Evolutionary conservation across 2,888 invertebrate genomes (phyloP).

Genomic region (Gymnosoma rotundatum): DNA sequence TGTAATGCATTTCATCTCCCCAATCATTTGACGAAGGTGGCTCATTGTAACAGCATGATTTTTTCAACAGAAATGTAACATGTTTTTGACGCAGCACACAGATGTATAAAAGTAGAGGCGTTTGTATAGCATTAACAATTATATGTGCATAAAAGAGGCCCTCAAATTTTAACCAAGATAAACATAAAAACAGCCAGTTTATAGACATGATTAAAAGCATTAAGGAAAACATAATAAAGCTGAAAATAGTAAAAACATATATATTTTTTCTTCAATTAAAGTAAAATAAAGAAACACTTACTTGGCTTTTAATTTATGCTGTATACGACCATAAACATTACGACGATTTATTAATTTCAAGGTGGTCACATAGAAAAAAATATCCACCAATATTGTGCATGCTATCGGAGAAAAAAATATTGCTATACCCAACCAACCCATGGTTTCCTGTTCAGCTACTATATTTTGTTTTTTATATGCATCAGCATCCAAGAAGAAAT

Average conservation of each 20-base stretch:
- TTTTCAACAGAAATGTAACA: slow-evolving; percentile 89
- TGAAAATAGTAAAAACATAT: slow-evolving; percentile 81
- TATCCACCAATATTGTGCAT: slow-evolving; percentile 89
- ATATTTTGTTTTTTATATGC: slow-evolving; percentile 83
- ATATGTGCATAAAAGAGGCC: slow-evolving; percentile 89
- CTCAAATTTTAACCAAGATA: slow-evolving; percentile 89
- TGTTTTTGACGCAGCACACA: slow-evolving; percentile 90
- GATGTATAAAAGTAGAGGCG: slow-evolving; percentile 89
- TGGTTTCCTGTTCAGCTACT: slow-evolving; percentile 87
- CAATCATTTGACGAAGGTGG: slow-evolving; percentile 90
- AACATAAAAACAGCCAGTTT: slow-evolving; percentile 89
- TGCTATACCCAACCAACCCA: slow-evolving; percentile 91
- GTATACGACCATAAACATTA: slow-evolving; percentile 92
- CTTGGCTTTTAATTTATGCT: slow-evolving; percentile 93
- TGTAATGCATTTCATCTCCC: slow-evolving; percentile 95
- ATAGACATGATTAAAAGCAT: slow-evolving; percentile 89
- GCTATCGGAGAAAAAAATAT: slow-evolving; percentile 92
- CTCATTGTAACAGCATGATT: slow-evolving; percentile 90
- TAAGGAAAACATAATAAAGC: slow-evolving; percentile 90
- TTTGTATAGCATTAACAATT: slow-evolving; percentile 89
- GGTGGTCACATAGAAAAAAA: slow-evolving; percentile 91
- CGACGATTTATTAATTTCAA: slow-evolving; percentile 90
- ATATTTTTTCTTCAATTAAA: neutral
- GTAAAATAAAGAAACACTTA: slow-evolving; percentile 78
- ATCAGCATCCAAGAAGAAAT: slow-evolving; percentile 88